Base-by-base conservation (phyloP, 2,797 vertebrate genomes). In the Smutsia temminckii region DNA sequence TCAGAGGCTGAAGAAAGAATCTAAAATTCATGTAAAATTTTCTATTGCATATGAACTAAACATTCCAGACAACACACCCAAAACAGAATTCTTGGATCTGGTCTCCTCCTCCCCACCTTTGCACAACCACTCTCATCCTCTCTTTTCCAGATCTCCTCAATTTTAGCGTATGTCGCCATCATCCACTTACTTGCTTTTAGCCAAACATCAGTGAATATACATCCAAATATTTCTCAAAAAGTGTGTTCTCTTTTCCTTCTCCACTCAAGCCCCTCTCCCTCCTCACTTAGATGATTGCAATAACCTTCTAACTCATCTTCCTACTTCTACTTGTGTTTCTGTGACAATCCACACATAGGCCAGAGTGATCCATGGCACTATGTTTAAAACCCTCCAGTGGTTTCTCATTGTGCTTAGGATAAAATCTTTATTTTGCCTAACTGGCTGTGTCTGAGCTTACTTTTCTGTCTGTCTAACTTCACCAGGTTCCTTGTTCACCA, bases 121-220 rank as follows among this genome's bases (percentile, higher is more conserved):
- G 2, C 0, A 1, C 25, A 13, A 2, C 29, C 34, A 12, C 6
- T 18, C 49, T 49, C 18, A 10, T 42, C 1, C n/a, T 10, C n/a
- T 77, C 29, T 42, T 63, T 69, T 80, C 9, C 49, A 53, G 32
- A 16, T n/a, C 32, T 59, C 20, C 40, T 53, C 23, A 23, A 1
- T 53, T 21, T 64, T 77, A 71, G 83, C 25, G 57, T 23, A n/a
- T n/a, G n/a, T 68, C 46, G 63, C 25, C 25, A 59, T 14, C 34
- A 53, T 61, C 51, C 21, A 12, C 34, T 40, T 12, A n/a, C 53
- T 49, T 49, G 21, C 61, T 75, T 77, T 69, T 14, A 49, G 77
- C 42, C 40, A 77, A 51, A 49, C 25, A n/a, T 17, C 25, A 49
- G 25, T 87, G 53, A 75, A 4, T 53, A 12, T 29, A 34, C 32